Evolutionary conservation across 2,797 vertebrate genomes (phyloP).

Genomic region (Mormyrus proboscirostris): DNA sequence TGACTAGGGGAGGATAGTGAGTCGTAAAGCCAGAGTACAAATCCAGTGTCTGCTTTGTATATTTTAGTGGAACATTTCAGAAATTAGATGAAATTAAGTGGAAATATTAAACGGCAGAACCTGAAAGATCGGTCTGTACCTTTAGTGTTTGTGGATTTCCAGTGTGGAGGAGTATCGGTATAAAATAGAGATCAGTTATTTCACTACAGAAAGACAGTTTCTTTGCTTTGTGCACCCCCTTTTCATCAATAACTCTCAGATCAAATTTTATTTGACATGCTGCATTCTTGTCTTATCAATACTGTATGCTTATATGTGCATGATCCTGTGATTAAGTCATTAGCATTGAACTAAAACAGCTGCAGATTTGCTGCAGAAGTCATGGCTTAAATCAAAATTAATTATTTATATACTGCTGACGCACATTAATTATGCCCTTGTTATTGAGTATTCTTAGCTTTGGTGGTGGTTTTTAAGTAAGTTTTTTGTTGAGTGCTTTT

Average conservation of each 20-base stretch:
- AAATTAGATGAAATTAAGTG: not conserved
- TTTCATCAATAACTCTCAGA: not conserved
- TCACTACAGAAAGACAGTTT: not conserved
- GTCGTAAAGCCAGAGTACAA: not conserved
- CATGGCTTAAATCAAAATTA: not conserved
- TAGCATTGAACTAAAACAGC: not conserved
- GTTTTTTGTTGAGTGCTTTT: not conserved
- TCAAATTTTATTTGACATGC: not conserved
- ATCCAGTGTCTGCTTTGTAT: not conserved
- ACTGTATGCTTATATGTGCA: not conserved
- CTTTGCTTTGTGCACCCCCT: not conserved
- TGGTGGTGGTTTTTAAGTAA: not conserved
- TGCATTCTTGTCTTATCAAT: not conserved
- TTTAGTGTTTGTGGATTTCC: not conserved
- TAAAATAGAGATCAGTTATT: not conserved
- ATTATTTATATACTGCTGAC: not conserved
- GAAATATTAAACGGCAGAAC: not conserved
- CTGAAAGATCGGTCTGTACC: not conserved
- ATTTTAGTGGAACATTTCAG: not conserved
- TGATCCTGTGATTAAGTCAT: not conserved
- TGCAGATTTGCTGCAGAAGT: not conserved
- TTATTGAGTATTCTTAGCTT: conserved; percentile 9
- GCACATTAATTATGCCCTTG: not conserved
- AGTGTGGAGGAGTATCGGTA: not conserved
- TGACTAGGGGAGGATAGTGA: not conserved